phyloP scores from a whole-genome alignment of 2,888 invertebrate genomes.

The Phalera bucephala region DNA sequence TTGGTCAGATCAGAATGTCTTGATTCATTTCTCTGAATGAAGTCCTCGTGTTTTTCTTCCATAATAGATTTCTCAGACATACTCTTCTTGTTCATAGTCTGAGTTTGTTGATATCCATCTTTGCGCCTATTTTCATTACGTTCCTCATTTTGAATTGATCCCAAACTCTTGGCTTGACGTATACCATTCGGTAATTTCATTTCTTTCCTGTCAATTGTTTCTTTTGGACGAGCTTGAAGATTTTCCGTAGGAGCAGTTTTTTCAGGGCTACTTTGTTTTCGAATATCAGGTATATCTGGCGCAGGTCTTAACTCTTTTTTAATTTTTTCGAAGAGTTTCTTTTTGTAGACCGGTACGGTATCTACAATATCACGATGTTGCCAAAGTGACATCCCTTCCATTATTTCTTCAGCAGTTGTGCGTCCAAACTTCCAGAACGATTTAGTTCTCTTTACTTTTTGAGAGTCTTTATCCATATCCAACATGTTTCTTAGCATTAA shows the following conservation, averaged over 20 bases:
- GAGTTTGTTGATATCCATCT: constrained; percentile 57
- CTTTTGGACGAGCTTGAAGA: constrained; percentile 52
- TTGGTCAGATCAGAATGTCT: constrained; percentile 76
- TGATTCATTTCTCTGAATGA: constrained; percentile 67
- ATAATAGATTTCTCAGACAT: constrained; percentile 70
- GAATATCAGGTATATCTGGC: constrained; percentile 63
- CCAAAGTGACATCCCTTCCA: constrained; percentile 95
- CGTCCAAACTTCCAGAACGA: constrained; percentile 94
- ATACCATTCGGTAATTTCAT: constrained; percentile 67
- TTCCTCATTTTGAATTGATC: constrained; percentile 74
- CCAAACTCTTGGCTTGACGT: constrained; percentile 74
- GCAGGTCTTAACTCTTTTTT: constrained; percentile 72
- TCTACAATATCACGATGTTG: constrained; percentile 92
- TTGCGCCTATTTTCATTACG: constrained; percentile 56
- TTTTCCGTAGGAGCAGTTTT: constrained; percentile 50
- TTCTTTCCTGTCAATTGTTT: constrained; percentile 77
- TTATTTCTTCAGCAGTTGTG: constrained; percentile 87
- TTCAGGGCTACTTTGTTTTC: constrained; percentile 53
- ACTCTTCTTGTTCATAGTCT: constrained; percentile 66
- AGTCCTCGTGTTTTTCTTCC: constrained; percentile 72
- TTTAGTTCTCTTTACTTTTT: constrained; percentile 90
- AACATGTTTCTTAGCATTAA: constrained; percentile 73
- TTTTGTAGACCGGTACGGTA: constrained; percentile 82
- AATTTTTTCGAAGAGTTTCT: constrained; percentile 71
- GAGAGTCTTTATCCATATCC: constrained; percentile 84